Percentiles rank a stretch among this genome's conserved stretches.
Conservation (phyloP, 2,113 vertebrate species). For the human (Homo sapiens) region DNA sequence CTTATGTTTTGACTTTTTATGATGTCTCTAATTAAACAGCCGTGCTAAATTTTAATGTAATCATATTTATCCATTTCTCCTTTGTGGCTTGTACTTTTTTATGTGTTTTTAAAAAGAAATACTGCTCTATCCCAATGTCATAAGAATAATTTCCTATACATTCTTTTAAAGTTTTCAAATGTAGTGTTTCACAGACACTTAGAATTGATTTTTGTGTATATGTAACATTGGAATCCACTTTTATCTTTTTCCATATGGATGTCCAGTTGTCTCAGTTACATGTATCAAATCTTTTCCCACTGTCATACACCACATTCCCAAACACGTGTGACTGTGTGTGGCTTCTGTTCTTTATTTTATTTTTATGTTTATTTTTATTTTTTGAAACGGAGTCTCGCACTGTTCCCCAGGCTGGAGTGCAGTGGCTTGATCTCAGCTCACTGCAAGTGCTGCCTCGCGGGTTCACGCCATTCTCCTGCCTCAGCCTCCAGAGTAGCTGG, state of each 20-base stretch:
- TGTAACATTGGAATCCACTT: neutral
- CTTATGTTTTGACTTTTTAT: neutral
- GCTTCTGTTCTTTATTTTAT: neutral
- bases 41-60: neutral
- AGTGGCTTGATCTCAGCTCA: too few species aligned
- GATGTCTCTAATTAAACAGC: neutral
- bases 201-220: neutral
- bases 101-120: neutral
- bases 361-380: too few species aligned
- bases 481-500: too few species aligned
- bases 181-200: neutral
- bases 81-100: neutral
- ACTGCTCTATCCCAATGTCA: neutral
- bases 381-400: too few species aligned
- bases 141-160: neutral
- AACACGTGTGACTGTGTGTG: rapidly evolving
- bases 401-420: too few species aligned
- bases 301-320: too few species aligned
- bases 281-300: neutral
- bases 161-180: neutral
- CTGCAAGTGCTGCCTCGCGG: too few species aligned
- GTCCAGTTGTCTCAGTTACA: neutral
- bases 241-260: neutral
- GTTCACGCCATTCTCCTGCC: too few species aligned
- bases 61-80: neutral